phyloP scores from a whole-genome alignment of 2,888 invertebrate species.

The Drosophila koepferae region DNA sequence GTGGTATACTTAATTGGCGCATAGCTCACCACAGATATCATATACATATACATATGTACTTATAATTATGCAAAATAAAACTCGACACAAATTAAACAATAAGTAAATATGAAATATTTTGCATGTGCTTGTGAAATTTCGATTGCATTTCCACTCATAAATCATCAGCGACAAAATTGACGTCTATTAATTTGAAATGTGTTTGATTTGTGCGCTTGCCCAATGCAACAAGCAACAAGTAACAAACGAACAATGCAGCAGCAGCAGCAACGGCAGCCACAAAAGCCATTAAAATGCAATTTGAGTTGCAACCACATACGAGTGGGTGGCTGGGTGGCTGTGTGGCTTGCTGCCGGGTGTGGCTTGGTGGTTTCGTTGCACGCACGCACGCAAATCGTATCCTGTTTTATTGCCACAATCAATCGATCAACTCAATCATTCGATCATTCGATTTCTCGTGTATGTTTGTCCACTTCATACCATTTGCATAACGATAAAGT shows the following conservation, averaged over 20 bases:
- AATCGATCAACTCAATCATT: conserved; percentile 38
- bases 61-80: conserved; percentile 67
- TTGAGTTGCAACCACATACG: conserved; percentile 42
- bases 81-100: conserved; percentile 50
- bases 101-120: conserved; percentile 21
- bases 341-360: conserved; percentile 15
- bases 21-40: conserved; percentile 11
- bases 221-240: conserved; percentile 31
- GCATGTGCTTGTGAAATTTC: conserved; percentile 17
- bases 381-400: conserved; percentile 62
- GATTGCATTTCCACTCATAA: conserved; percentile 55
- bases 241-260: conserved; percentile 15
- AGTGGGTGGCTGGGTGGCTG: conserved; percentile 28
- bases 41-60: not conserved
- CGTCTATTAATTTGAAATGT: conserved; percentile 67
- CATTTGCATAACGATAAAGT: conserved; percentile 61
- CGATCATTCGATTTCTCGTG: conserved; percentile 49
- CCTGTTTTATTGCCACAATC: conserved; percentile 76
- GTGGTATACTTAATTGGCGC: conserved; percentile 77
- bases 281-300: conserved; percentile 79
- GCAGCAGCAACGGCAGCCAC: conserved; percentile 27
- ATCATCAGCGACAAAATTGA: conserved; percentile 49
- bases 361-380: conserved; percentile 26
- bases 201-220: conserved; percentile 64
- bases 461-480: conserved; percentile 10